Evolutionary conservation across 2,113 vertebrate species (phyloP).

Genomic region (Indicator indicator): DNA sequence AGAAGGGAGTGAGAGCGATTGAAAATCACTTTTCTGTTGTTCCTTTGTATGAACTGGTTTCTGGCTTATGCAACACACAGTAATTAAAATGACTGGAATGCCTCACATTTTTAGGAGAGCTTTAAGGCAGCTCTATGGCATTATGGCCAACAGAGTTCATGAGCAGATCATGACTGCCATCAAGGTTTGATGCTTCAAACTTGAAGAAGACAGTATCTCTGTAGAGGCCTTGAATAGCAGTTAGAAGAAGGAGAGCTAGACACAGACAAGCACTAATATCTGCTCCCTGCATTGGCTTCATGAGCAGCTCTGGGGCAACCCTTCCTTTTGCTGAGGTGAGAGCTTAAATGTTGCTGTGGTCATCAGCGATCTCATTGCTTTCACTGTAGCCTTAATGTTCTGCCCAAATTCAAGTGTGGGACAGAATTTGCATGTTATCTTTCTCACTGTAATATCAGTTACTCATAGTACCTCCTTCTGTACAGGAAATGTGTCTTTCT

Average conservation of each 20-base stretch:
- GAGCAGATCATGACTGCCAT: slow-evolving; percentile 31
- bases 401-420: not conserved
- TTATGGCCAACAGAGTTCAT: slow-evolving; percentile 49
- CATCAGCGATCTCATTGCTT: not conserved
- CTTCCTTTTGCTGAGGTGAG: not conserved
- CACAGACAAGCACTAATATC: not conserved
- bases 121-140: slow-evolving; percentile 67
- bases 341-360: not conserved
- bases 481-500: not conserved
- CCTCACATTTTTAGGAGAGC: slow-evolving; percentile 76
- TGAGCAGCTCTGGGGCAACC: not conserved
- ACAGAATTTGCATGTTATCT: not conserved
- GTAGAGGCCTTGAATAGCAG: not conserved
- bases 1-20: slow-evolving; percentile 50
- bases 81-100: slow-evolving; percentile 83
- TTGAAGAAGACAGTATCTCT: not conserved
- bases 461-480: not conserved
- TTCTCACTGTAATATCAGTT: not conserved
- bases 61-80: slow-evolving; percentile 76
- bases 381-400: not conserved
- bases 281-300: not conserved
- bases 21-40: slow-evolving; percentile 75
- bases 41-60: slow-evolving; percentile 75
- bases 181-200: not conserved
- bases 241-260: not conserved